Percentiles rank a stretch among this genome's conserved stretches.
These are phyloP conservation scores for Sarcophaga carnaria DNA, from an alignment of 2,888 invertebrate species.

Conservation along the genomic window DNA sequence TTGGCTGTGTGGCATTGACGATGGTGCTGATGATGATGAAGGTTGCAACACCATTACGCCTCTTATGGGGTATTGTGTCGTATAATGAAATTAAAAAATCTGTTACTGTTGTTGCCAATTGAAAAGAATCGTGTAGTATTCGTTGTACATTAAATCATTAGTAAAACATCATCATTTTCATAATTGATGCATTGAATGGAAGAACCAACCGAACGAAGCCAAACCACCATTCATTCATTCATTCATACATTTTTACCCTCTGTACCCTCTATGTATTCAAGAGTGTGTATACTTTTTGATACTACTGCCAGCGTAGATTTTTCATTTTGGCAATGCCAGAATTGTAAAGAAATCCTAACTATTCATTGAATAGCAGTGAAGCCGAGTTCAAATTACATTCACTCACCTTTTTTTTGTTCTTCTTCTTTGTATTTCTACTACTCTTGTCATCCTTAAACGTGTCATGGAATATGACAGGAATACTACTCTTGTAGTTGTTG, in stretches of 20 bases:
- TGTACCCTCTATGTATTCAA: conserved; percentile 22
- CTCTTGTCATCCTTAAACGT: no score
- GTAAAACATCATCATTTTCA: conserved; percentile 63
- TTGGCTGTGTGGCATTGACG: conserved; percentile 8
- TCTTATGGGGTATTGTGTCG: conserved; percentile 74
- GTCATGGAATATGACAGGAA: conserved; percentile 17
- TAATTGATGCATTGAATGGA: conserved; percentile 9
- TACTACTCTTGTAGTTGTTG: conserved; percentile 14
- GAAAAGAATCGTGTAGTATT: conserved; percentile 61
- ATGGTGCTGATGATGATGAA: conserved; percentile 1
- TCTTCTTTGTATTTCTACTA: background rate
- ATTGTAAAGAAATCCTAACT: conserved; percentile 52
- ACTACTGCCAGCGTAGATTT: conserved; percentile 20
- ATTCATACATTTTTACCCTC: conserved; percentile 63
- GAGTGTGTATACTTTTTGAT: conserved; percentile 4
- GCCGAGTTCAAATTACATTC: conserved; percentile 62
- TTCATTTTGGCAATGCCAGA: conserved; percentile 54
- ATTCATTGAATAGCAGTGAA: conserved; percentile 44
- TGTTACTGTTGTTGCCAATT: conserved; percentile 79
- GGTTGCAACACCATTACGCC: conserved; percentile 57
- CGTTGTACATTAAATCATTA: conserved; percentile 68
- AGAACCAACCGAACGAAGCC: conserved; percentile 8
- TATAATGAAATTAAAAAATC: conserved; percentile 81
- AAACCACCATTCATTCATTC: conserved; percentile 33
- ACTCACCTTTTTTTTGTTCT: conserved; percentile 60